These are phyloP conservation scores for Phymatocera aterrima DNA, from an alignment of 2,888 invertebrate genomes.

Conservation along the genomic window DNA sequence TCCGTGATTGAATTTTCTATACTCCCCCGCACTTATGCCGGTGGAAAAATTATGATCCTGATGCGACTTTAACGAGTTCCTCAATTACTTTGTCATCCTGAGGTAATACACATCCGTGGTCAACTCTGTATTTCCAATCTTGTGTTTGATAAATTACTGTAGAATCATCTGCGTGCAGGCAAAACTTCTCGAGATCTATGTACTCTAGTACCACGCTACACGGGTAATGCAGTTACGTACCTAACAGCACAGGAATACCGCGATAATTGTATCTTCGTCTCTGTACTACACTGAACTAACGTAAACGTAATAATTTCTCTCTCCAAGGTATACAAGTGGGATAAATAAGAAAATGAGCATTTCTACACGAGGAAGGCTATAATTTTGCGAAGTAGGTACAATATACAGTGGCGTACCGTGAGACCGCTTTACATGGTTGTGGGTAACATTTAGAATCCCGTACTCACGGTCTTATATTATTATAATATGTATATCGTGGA, in stretches of 20 bases:
- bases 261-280: not conserved
- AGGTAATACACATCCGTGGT: too few species aligned
- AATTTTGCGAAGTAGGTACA: constrained; percentile 32
- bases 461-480: not conserved
- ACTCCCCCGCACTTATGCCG: too few species aligned
- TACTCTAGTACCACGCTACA: not conserved
- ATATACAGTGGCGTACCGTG: not conserved
- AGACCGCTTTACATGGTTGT: constrained; percentile 1
- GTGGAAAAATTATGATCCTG: too few species aligned
- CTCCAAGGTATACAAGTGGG: not conserved
- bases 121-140: too few species aligned
- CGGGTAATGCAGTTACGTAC: not conserved
- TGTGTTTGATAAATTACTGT: too few species aligned
- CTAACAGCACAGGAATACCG: not conserved
- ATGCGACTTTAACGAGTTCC: too few species aligned
- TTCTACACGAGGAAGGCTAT: constrained; percentile 11
- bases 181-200: too few species aligned
- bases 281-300: too few species aligned
- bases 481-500: too few species aligned
- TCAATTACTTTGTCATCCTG: too few species aligned
- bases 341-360: constrained; percentile 2
- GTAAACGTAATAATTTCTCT: constrained; percentile 4
- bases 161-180: not conserved
- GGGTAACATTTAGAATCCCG: not conserved
- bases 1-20: too few species aligned